Base-by-base conservation (phyloP, 2,797 vertebrate species). In the Aldrovandia affinis region DNA sequence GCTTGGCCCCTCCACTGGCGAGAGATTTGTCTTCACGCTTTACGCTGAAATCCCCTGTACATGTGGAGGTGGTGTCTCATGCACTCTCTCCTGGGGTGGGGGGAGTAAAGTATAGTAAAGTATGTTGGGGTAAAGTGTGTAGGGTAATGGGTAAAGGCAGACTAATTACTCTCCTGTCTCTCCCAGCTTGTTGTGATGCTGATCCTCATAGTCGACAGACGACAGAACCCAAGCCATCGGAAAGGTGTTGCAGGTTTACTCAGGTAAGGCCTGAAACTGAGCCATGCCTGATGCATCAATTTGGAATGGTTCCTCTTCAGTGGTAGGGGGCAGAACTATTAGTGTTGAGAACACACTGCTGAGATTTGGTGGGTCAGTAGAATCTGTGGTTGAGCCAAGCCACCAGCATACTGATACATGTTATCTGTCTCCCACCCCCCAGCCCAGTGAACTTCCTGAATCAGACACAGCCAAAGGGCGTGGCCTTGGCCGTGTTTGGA, bases 401-500 rank as follows among this genome's bases (percentile, higher is more conserved):
- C 88, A 85, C 18, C 79, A 52, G 12, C 12, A 52, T 89, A 90
- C 90, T 89, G 92, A 91, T 91, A 83, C 91, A 30, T 80, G 44
- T 25, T 79, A 55, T 80, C 28, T 36, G 30, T 54, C 59, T 18
- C 47, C n/a, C 18, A 87, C 91, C 85, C 73, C 83, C 82, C 94
- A 99, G 98, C 91, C 97, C 98, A 0, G 95, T 96, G 86, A 96
- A 97, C 88, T 96, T 99, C 90, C 89, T 97, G 91, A 96, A 97
- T 50, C 95, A 95, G 86, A 96, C 96, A 12, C 94, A 94, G 83
- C 96, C 96, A 90, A 95, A 94, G 86, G 94, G 94, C 6, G 93
- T 97, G 86, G 95, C 96, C 4, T 95, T 95, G 8, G 96, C 97
- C 0, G 95, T 97, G 84, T 97, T 98, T 1, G 95, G 95, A 65